Conservation (phyloP, 1,140 invertebrate genomes). For the Dendrolimus punctatus region DNA sequence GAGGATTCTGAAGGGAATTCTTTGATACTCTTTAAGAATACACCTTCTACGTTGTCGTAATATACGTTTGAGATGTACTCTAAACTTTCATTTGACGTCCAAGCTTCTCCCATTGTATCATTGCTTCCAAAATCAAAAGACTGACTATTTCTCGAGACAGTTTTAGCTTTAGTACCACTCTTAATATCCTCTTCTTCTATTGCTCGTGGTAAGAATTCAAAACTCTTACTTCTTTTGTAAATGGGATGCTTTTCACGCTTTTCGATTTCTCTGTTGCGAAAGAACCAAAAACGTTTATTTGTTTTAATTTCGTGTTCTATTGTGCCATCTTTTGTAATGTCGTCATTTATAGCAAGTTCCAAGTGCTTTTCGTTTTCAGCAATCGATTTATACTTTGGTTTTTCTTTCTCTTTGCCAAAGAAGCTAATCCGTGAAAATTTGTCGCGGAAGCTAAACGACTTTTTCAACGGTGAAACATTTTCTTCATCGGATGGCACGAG, state of each 20-base stretch:
- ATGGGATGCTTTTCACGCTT: conserved; percentile 36
- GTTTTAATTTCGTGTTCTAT: conserved; percentile 35
- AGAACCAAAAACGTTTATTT: conserved; percentile 58
- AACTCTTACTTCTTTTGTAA: conserved; percentile 59
- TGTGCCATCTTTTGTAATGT: conserved; percentile 13
- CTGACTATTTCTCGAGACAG: conserved; percentile 27
- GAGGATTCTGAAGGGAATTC: conserved; percentile 39
- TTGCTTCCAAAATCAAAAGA: conserved; percentile 47
- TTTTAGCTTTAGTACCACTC: conserved; percentile 13
- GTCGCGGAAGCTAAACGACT: conserved; percentile 59
- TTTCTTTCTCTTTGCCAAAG: conserved; percentile 52
- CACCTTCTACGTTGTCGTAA: conserved; percentile 45
- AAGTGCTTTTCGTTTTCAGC: conserved; percentile 33
- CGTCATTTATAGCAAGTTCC: conserved; percentile 3
- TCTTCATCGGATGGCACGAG: conserved; percentile 29
- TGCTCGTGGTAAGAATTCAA: conserved; percentile 55
- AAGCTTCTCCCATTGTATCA: conserved; percentile 38
- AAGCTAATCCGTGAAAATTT: conserved; percentile 44
- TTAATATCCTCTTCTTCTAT: conserved; percentile 33
- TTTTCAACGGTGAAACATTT: conserved; percentile 40
- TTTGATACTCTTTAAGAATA: conserved; percentile 52
- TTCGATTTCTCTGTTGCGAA: conserved; percentile 43
- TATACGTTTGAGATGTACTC: conserved; percentile 47
- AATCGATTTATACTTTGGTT: conserved; percentile 39
- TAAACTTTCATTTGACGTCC: conserved; percentile 41